Evolutionary conservation across 2,797 vertebrate genomes (phyloP).

Genomic region (Lagorchestes hirsutus): DNA sequence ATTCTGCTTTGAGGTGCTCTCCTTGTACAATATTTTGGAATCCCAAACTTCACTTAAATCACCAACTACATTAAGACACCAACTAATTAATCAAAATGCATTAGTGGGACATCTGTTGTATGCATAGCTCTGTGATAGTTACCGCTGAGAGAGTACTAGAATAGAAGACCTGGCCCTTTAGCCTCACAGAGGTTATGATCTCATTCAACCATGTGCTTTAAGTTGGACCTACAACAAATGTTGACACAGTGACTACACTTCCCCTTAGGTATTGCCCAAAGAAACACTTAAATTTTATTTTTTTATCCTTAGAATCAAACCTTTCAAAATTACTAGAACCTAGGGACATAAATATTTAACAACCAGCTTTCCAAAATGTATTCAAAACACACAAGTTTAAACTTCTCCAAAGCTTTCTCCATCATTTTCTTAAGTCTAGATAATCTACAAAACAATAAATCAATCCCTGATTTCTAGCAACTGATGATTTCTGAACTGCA

Average conservation of each 20-base stretch:
- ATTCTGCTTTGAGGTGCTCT: not conserved
- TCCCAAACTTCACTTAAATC: not conserved
- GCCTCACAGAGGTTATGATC: not conserved
- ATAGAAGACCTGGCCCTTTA: not conserved
- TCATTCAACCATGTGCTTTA: not conserved
- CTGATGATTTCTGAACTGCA: not conserved
- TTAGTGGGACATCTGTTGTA: not conserved
- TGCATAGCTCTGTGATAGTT: not conserved
- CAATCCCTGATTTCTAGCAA: not conserved
- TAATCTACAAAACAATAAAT: not conserved
- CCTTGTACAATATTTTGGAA: not conserved
- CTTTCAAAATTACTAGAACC: not conserved
- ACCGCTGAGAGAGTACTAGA: not conserved
- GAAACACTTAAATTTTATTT: not conserved
- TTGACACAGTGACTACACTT: not conserved
- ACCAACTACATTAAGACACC: not conserved
- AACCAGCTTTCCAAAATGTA: not conserved
- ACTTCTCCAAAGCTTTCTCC: not conserved
- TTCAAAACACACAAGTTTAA: not conserved
- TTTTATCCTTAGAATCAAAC: not conserved
- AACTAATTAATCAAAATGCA: not conserved
- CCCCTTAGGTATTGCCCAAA: too few relatives aligned
- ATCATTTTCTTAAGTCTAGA: not conserved
- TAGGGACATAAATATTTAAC: not conserved
- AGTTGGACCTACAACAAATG: not conserved